Evolutionary conservation across 1,140 invertebrate genomes (phyloP).

Genomic region (Cherax quadricarinatus): DNA sequence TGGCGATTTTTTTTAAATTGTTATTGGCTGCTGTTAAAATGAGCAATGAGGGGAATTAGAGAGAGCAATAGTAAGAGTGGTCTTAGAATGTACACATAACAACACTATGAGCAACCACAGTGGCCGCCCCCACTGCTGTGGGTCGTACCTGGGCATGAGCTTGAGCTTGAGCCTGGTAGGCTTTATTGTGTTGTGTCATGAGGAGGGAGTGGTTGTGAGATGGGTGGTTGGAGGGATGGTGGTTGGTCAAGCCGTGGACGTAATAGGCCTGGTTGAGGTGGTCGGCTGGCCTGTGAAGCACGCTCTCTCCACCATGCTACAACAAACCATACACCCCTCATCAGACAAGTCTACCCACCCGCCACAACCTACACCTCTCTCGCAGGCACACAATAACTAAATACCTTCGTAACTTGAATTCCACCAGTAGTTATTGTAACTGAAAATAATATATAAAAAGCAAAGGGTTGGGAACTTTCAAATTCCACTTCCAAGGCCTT

Average conservation of each 20-base stretch:
- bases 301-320: conserved; percentile 55
- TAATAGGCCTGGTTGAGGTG: conserved; percentile 55
- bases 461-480: background rate
- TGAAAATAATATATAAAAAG: conserved; percentile 12
- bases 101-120: conserved; percentile 27
- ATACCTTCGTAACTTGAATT: background rate
- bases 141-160: conserved; percentile 65
- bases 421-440: background rate
- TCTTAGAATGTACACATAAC: conserved; percentile 18
- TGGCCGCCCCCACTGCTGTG: conserved; percentile 1
- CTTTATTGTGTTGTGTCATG: conserved; percentile 61
- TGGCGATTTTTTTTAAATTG: background rate
- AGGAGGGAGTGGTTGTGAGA: conserved; percentile 52
- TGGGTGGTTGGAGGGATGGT: conserved; percentile 67
- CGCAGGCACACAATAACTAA: conserved; percentile 6
- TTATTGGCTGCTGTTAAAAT: conserved; percentile 13
- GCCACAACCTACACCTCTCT: conserved; percentile 20
- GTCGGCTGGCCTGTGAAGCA: conserved; percentile 40
- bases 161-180: conserved; percentile 44
- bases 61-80: conserved; percentile 24
- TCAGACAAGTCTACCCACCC: conserved; percentile 48
- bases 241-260: conserved; percentile 56
- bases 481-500: background rate
- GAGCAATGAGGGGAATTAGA: conserved; percentile 9
- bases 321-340: conserved; percentile 45